Evolutionary conservation across 1,140 invertebrate species (phyloP), one percentile per base, ranked within the genome.

Genomic region (Papilio dardanus): DNA sequence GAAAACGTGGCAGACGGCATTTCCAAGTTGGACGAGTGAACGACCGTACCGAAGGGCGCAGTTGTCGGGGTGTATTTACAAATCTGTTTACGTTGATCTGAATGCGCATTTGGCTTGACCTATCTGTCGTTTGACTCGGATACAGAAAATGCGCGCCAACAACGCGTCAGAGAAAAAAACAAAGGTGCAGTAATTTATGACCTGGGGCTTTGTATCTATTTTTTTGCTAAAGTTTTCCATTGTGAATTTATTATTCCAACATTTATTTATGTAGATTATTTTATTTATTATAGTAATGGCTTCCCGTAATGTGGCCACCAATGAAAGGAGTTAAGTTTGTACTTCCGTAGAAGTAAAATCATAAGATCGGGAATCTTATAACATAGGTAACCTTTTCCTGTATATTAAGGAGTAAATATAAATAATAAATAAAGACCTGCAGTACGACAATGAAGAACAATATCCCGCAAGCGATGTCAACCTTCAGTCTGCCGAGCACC

Each of bases 361-460:
- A n/a, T n/a, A n/a, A n/a, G n/a, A n/a, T n/a, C n/a, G n/a, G n/a
- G n/a, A n/a, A n/a, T n/a, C n/a, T n/a, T n/a, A n/a, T n/a, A n/a
- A n/a, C n/a, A n/a, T n/a, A n/a, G n/a, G n/a, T n/a, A n/a, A n/a
- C n/a, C n/a, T n/a, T n/a, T n/a, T n/a, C n/a, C n/a, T n/a, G 42
- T 46, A 46, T 16, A n/a, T 0, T n/a, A 42, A 42, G 12, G 8
- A 42, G 19, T 50, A 21, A 50, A 21, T 4, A n/a, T 50, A 19
- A 24, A 54, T 24, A 19, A n/a, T 46, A 54, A 54, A 54, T 54
- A 54, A 46, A n/a, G 42, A 97, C 98, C 96, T 99, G 98, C 78
- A 99, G 93, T 46, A 98, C 95, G 58, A 99, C 99, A 80, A 99
- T 99, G 93, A 97, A 98, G 94, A 99, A 99, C 0, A 99, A 95